Evolutionary conservation across 2,113 vertebrate species (phyloP).

Genomic region (Camelus bactrianus): DNA sequence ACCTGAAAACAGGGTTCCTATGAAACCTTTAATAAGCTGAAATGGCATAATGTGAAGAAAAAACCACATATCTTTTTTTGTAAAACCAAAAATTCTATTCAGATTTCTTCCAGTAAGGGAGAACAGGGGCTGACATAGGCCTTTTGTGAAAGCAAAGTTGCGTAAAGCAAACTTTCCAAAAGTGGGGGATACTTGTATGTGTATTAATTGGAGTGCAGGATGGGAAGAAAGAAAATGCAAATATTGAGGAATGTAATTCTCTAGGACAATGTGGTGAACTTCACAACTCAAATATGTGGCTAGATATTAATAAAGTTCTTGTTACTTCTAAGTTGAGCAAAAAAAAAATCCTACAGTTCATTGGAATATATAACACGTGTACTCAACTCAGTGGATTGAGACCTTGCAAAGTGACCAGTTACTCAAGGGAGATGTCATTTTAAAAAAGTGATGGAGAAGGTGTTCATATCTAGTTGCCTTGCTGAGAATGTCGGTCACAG

Average conservation of each 20-base stretch:
- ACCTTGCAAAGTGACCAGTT: conserved; percentile 37
- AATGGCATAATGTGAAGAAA: background rate
- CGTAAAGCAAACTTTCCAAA: background rate
- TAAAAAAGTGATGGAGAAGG: background rate
- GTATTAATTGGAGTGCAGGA: background rate
- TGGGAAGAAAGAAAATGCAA: background rate
- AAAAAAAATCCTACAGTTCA: background rate
- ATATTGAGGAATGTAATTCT: background rate
- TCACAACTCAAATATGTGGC: background rate
- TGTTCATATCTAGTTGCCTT: conserved; percentile 54
- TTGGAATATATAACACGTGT: background rate
- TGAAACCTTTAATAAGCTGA: background rate
- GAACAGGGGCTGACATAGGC: background rate
- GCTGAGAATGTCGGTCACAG: conserved; percentile 63
- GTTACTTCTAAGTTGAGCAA: conserved; percentile 20
- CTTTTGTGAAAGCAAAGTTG: background rate
- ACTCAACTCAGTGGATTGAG: background rate
- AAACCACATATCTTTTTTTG: background rate
- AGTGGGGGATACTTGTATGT: background rate
- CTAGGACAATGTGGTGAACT: background rate
- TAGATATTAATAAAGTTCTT: conserved; percentile 42
- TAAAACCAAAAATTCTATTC: background rate
- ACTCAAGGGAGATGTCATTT: conserved; percentile 34
- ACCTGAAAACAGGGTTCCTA: background rate
- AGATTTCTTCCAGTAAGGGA: background rate